Percentiles rank a stretch among this genome's conserved stretches.
These are phyloP conservation scores for Tanytarsus gracilentus DNA, from an alignment of 2,888 invertebrate genomes.

Conservation along the genomic window DNA sequence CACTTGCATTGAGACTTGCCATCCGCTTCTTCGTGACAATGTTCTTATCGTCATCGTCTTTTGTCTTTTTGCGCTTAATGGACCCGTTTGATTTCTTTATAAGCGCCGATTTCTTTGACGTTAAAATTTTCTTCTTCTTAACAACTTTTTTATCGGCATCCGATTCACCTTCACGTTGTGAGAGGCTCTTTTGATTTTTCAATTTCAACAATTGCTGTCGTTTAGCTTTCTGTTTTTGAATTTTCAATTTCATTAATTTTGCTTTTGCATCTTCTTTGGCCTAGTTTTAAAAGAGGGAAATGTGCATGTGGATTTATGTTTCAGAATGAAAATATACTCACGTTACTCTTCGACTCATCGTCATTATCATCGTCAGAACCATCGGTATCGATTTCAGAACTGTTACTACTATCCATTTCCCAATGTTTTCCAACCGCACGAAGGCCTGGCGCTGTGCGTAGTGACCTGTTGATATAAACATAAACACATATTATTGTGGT, in stretches of 20 bases:
- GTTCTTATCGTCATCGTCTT: slow-evolving; percentile 35
- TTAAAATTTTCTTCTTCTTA: slow-evolving; percentile 32
- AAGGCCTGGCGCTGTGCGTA: slow-evolving; percentile 64
- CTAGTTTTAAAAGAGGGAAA: not conserved
- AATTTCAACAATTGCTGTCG: not conserved
- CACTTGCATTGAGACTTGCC: slow-evolving; percentile 85
- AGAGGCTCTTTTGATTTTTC: slow-evolving; percentile 15
- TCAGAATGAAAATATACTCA: not conserved
- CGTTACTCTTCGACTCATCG: slow-evolving; percentile 30
- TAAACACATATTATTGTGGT: slow-evolving; percentile 14
- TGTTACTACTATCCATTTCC: slow-evolving; percentile 57
- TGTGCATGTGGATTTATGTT: not conserved
- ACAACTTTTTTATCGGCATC: slow-evolving; percentile 35
- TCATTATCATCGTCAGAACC: too few species aligned
- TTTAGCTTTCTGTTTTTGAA: not conserved
- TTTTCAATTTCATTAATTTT: slow-evolving; percentile 30
- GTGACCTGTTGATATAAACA: slow-evolving; percentile 46
- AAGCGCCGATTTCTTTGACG: slow-evolving; percentile 32
- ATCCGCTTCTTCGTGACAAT: slow-evolving; percentile 57
- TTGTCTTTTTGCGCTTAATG: slow-evolving; percentile 36
- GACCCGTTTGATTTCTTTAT: slow-evolving; percentile 38
- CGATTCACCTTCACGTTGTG: slow-evolving; percentile 33
- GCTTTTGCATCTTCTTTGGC: slow-evolving; percentile 28
- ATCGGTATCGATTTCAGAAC: slow-evolving; percentile 30
- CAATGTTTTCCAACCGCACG: slow-evolving; percentile 73